A percentile compares a stretch with the other conserved stretches of the same genome.
phyloP scores from a whole-genome alignment of 2,113 vertebrate genomes.

The Hystrix brachyura region DNA sequence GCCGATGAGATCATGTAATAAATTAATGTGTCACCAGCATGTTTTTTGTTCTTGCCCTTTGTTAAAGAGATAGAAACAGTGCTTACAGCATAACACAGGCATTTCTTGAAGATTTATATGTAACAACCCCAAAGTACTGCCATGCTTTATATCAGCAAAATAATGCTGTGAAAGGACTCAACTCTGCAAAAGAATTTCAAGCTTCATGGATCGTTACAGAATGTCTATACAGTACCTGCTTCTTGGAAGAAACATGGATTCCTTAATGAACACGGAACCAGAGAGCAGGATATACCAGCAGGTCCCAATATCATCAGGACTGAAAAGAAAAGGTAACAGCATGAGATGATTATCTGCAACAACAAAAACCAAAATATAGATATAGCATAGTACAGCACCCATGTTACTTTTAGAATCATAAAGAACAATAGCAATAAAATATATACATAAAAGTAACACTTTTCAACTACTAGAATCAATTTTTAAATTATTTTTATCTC shows the following conservation, averaged over 20 bases:
- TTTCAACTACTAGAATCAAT: neutral
- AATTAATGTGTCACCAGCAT: neutral
- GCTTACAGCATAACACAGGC: neutral
- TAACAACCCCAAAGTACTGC: neutral
- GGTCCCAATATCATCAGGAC: conserved; percentile 97
- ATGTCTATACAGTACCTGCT: conserved; percentile 93
- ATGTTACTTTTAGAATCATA: neutral
- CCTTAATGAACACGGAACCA: conserved; percentile 99
- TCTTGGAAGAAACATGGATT: conserved; percentile 99
- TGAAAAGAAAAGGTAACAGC: conserved; percentile 78
- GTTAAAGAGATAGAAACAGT: neutral
- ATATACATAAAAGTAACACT: neutral
- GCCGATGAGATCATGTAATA: neutral
- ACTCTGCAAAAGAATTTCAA: neutral
- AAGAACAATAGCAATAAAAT: neutral
- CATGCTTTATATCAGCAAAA: neutral
- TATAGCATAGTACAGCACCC: neutral
- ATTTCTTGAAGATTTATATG: neutral
- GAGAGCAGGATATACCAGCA: conserved; percentile 99
- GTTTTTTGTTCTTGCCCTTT: neutral
- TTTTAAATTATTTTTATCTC: neutral
- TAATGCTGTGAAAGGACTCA: neutral
- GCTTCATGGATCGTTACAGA: neutral
- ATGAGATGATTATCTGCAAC: conserved; percentile 51
- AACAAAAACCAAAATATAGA: neutral